Percentiles rank a stretch among this genome's conserved stretches.
Conservation (phyloP, 2,113 vertebrate genomes). For the Echinops telfairi region DNA sequence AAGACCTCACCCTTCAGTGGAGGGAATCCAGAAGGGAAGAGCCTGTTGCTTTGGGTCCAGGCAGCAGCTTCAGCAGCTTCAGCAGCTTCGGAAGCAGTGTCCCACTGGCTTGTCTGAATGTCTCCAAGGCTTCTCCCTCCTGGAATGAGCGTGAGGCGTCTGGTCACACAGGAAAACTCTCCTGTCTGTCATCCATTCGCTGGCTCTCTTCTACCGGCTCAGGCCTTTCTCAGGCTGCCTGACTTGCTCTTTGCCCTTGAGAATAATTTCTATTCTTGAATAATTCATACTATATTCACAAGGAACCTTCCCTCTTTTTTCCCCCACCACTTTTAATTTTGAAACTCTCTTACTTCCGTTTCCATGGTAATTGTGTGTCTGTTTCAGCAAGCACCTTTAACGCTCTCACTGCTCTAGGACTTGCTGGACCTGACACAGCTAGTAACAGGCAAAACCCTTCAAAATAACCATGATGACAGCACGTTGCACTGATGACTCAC, state of each 20-base stretch:
- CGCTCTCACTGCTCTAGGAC: not conserved
- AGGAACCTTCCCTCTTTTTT: slow-evolving; percentile 23
- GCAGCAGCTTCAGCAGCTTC: not conserved
- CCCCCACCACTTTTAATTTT: slow-evolving; percentile 44
- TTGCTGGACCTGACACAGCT: not conserved
- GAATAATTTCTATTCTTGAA: slow-evolving; percentile 20
- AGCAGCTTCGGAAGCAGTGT: not conserved
- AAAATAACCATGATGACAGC: not conserved
- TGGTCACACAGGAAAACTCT: not conserved
- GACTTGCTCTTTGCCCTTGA: slow-evolving; percentile 45
- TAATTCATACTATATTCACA: slow-evolving; percentile 36
- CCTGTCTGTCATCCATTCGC: not conserved
- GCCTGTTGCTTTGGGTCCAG: not conserved
- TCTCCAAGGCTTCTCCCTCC: not conserved
- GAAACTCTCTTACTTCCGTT: slow-evolving; percentile 5
- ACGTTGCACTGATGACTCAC: not conserved
- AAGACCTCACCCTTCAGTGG: not conserved
- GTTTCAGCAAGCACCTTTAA: slow-evolving; percentile 33
- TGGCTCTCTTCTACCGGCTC: not conserved
- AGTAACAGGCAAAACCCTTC: not conserved
- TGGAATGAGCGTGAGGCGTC: not conserved
- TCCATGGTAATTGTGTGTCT: slow-evolving; percentile 48
- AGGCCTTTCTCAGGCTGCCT: not conserved
- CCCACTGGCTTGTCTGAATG: not conserved
- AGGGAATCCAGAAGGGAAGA: not conserved